Evolutionary conservation across 2,888 invertebrate species (phyloP).

Genomic region (Drosophila rellima): DNA sequence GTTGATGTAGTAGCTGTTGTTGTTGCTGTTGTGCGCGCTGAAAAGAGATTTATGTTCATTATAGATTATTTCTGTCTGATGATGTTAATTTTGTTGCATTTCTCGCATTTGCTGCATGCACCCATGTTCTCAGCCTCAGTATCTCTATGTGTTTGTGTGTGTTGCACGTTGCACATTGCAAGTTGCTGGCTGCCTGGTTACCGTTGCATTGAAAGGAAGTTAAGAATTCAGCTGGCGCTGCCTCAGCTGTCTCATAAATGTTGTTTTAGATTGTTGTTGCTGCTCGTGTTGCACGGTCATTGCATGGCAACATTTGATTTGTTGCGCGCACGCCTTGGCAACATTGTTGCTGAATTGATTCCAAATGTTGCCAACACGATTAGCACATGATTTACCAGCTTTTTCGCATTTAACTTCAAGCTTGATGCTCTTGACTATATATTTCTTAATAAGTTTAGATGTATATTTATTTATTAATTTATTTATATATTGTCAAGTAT

Average conservation of each 20-base stretch:
- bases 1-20: conserved; percentile 32
- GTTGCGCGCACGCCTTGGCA: conserved; percentile 69
- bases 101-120: conserved; percentile 76
- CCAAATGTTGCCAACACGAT: conserved; percentile 57
- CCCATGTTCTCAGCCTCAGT: conserved; percentile 12
- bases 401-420: conserved; percentile 6
- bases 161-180: conserved; percentile 28
- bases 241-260: conserved; percentile 76
- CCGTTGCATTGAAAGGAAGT: conserved; percentile 63
- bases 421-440: conserved; percentile 5
- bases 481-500: background rate
- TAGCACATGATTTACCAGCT: conserved; percentile 34
- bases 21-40: conserved; percentile 41
- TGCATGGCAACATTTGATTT: conserved; percentile 75
- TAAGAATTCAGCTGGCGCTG: conserved; percentile 63
- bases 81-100: conserved; percentile 82
- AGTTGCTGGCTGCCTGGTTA: conserved; percentile 29
- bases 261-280: conserved; percentile 54
- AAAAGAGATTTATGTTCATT: conserved; percentile 81
- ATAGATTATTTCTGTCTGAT: conserved; percentile 82
- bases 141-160: conserved; percentile 25
- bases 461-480: background rate
- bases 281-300: conserved; percentile 44
- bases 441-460: background rate
- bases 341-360: conserved; percentile 71